Base-by-base conservation (phyloP, 2,888 invertebrate genomes). In the Endotricha flammealis region DNA sequence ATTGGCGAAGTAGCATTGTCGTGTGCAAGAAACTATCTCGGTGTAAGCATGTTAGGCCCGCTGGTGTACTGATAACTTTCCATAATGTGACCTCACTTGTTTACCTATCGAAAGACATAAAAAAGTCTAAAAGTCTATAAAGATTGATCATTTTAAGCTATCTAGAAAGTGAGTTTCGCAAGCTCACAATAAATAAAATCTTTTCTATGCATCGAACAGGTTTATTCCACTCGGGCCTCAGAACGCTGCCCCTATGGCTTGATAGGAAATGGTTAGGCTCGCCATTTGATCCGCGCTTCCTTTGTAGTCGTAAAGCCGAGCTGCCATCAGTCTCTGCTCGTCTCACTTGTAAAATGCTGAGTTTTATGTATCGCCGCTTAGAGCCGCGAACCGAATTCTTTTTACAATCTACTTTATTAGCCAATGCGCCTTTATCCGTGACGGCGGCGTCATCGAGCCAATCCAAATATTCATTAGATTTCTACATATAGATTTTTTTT, bases 291-390 rank as follows among this genome's bases (percentile, higher is more conserved):
- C 50, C 50, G 41, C 42, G 34, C 41, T 39, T 37, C 39, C 44
- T 45, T 49, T 47, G 48, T 47, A 43, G 43, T 50, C 50, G 48
- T 52, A 54, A 56, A 57, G 49, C 50, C 46, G 34, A 32, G 43
- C 44, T 45, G 41, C 42, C 30, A 42, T 20, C 20, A 20, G 20
- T 20, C 20, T 3, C 20, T 45, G 38, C 34, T 28, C 35, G 16
- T 32, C 29, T 23, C 11, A 27, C 32, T 33, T 33, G 32, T 25
- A 25, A 33, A 33, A 33, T 9, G 32, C 32, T 33, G 32, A 33
- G 16, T 33, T 33, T 35, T 33, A 32, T 37, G 23, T 35, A 35
- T 35, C 20, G 32, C 30, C 27, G 38, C 34, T 39, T 29, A 34
- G 29, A 30, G 32, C 20, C 9, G 28, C 9, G 17, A 17, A 7